Evolutionary conservation across 2,113 vertebrate species (phyloP).

Genomic region (Collichthys lucidus): DNA sequence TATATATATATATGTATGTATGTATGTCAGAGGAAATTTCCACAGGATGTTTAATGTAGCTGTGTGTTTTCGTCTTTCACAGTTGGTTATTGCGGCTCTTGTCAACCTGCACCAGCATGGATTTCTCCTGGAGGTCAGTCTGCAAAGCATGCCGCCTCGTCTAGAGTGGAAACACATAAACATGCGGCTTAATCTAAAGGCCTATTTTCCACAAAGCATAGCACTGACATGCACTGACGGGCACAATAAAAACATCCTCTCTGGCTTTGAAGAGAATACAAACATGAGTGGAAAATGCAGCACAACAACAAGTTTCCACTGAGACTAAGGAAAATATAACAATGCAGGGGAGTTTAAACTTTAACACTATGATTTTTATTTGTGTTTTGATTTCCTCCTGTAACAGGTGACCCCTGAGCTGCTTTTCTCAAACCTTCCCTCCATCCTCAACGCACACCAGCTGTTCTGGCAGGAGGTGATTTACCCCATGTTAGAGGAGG

Average conservation of each 20-base stretch:
- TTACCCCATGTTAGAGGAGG: conserved; percentile 82
- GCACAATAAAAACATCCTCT: conserved; percentile 61
- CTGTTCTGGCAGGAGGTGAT: conserved; percentile 88
- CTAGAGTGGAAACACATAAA: conserved; percentile 18
- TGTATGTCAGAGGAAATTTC: conserved; percentile 26
- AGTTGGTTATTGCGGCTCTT: conserved; percentile 86
- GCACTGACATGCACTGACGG: conserved; percentile 32
- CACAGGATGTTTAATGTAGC: conserved; percentile 29
- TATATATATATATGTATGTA: too few relatives aligned
- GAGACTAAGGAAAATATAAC: conserved; percentile 68
- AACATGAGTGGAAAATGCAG: conserved; percentile 57
- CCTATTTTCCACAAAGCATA: conserved; percentile 47
- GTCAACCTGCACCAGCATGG: conserved; percentile 82
- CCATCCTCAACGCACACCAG: conserved; percentile 82
- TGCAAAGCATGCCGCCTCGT: background rate
- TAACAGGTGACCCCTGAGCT: conserved; percentile 79
- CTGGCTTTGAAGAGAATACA: conserved; percentile 24
- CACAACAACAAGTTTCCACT: conserved; percentile 56
- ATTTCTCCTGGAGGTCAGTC: conserved; percentile 86
- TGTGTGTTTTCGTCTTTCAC: conserved; percentile 36
- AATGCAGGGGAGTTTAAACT: conserved; percentile 43
- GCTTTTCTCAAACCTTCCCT: conserved; percentile 86
- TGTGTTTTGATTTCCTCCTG: conserved; percentile 22
- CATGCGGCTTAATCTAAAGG: conserved; percentile 1
- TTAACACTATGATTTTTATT: conserved; percentile 16